Percentiles rank a stretch among this genome's conserved stretches.
phyloP scores from a whole-genome alignment of 2,113 vertebrate genomes.

The Hypanus sabinus region DNA sequence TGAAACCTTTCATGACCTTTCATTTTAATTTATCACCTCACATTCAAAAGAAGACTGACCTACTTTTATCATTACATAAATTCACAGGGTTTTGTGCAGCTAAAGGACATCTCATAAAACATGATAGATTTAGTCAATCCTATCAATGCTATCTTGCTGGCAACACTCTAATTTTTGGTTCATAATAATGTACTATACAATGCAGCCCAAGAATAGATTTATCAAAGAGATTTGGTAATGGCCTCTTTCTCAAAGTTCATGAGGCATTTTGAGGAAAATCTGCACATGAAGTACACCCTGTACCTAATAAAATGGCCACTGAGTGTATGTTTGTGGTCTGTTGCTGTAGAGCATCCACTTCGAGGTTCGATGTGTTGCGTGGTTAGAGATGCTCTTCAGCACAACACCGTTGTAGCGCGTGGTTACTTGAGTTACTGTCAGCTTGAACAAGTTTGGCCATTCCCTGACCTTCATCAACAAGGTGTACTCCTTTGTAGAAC shows the following conservation, averaged over 20 bases:
- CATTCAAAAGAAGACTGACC: not conserved
- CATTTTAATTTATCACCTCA: not conserved
- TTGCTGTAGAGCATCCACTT: too few relatives aligned
- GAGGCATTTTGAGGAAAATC: not conserved
- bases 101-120: not conserved
- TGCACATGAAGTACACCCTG: too few relatives aligned
- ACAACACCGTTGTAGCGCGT: too few relatives aligned
- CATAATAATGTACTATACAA: not conserved
- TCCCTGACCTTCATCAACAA: too few relatives aligned
- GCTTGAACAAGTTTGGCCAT: too few relatives aligned
- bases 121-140: not conserved
- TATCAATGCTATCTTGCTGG: not conserved
- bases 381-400: too few relatives aligned
- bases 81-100: not conserved
- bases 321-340: too few relatives aligned
- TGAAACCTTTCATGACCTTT: not conserved
- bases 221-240: not conserved
- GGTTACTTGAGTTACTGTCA: too few relatives aligned
- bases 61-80: conserved; percentile 8
- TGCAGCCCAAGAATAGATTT: too few relatives aligned
- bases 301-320: too few relatives aligned
- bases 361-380: too few relatives aligned
- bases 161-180: not conserved
- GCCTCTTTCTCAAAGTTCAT: not conserved
- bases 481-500: too few relatives aligned